Evolutionary conservation across 2,888 invertebrate species (phyloP), one percentile per base, ranked within the genome.

Genomic region (Lasioglossum figueresi): DNA sequence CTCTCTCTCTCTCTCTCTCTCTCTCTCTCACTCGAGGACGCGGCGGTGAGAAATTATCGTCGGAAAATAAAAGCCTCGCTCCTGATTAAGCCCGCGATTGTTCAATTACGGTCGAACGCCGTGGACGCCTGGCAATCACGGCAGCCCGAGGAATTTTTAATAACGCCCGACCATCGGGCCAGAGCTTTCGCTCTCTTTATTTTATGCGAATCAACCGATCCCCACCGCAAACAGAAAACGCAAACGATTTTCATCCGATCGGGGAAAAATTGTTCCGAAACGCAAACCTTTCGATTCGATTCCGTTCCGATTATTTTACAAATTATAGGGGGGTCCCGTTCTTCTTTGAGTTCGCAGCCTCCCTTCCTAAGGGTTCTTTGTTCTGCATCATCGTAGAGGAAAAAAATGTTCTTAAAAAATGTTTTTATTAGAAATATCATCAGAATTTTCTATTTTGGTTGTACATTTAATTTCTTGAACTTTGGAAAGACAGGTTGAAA

Each of bases 91-190:
- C 79, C 16, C 27, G 77, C 63, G 77, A 77, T 76, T 81, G 76
- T 81, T 81, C 59, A 59, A 81, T 81, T 76, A 76, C 71, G 34
- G 80, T 16, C 56, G 70, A 59, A 59, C 56, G 63, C 43, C 31
- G 45, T 43, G 68, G 43, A 23, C 23, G 23, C 40, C 27, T 16
- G 63, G 63, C 76, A 68, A 37, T 34, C 45, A 43, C 27, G 8
- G 31, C 14, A 27, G 16, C 10, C 19, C 27, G 76, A 45, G 66
- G 45, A 27, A 56, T 79, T 79, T 77, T 70, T 77, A 48, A 70
- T 70, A 70, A 56, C 37, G 40, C 23, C 52, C 23, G 52, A 52
- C 74, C 27, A 45, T 31, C 16, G 31, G 2, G 27, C 27, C 59
- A n/a, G 12, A 1, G 0, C 27, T 14, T 27, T 27, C 27, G 5